Evolutionary conservation across 2,113 vertebrate genomes (phyloP).

Genomic region (Leuciscus idus): DNA sequence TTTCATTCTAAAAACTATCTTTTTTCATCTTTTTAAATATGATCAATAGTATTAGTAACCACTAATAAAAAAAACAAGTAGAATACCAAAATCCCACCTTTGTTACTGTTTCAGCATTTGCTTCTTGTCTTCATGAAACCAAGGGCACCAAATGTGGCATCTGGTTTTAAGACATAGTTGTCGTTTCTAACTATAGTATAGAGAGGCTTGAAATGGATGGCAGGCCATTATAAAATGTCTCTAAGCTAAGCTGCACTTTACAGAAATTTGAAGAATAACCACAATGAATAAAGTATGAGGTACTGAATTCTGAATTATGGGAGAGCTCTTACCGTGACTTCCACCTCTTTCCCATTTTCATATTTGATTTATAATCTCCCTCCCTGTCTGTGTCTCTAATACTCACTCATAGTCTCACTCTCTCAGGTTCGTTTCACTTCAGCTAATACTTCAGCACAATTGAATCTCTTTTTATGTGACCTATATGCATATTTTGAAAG

Average conservation of each 20-base stretch:
- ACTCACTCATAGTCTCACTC: background rate
- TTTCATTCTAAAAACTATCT: background rate
- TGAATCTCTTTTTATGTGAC: constrained; percentile 24
- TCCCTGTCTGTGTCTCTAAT: background rate
- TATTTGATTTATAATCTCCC: constrained; percentile 35
- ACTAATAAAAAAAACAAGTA: background rate
- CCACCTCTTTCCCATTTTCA: constrained; percentile 19
- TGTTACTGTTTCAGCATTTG: background rate
- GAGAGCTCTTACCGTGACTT: background rate
- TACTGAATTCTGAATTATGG: constrained; percentile 27
- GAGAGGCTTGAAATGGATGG: background rate
- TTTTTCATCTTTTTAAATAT: background rate
- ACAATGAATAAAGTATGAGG: constrained; percentile 51
- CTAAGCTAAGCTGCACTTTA: constrained; percentile 38
- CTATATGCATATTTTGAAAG: constrained; percentile 44
- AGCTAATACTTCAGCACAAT: constrained; percentile 29
- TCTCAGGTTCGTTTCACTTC: constrained; percentile 22
- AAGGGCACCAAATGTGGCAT: too few species aligned
- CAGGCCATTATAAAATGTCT: constrained; percentile 39
- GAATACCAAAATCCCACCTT: background rate
- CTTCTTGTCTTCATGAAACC: background rate
- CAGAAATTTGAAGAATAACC: constrained; percentile 44
- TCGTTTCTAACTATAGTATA: background rate
- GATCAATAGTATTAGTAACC: background rate
- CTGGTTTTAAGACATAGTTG: background rate